Evolutionary conservation across 2,888 invertebrate species (phyloP), one percentile per base, ranked within the genome.

Genomic region (Mesopsocus fuscifrons): DNA sequence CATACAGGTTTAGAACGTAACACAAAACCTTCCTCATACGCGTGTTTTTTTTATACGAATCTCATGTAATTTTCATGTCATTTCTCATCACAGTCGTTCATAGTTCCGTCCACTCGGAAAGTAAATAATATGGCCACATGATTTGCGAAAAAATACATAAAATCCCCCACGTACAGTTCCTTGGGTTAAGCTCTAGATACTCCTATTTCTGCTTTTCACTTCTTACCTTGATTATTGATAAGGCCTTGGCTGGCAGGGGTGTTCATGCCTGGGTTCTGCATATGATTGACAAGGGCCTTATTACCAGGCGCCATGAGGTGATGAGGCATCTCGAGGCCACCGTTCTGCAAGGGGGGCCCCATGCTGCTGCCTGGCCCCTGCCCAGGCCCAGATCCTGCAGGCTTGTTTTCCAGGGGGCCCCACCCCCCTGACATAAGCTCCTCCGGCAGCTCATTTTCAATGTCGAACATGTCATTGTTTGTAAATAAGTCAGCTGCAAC

Each of bases 371-470:
- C 47, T 34, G 50, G 49, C 45, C 51, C 49, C 43, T 81, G 82
- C 20, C 84, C 84, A 6, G 83, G 82, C 21, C 83, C 84, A 55
- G 82, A 83, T 18, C 80, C 82, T 20, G 83, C 79, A 49, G 82
- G 81, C 60, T 81, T 83, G 61, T 52, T 67, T 20, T 51, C 51
- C 22, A 61, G 58, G 44, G 69, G 60, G 47, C 77, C 74, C 82
- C 84, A 84, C 51, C 75, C 71, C 45, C 76, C 73, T 43, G 73
- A 71, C 63, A 87, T 80, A 51, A 91, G 68, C 63, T 89, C 89
- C 65, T 89, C 88, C 35, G 89, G 89, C 54, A 91, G 73, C 63
- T 87, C 82, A 64, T 87, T 85, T 64, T 89, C 89, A 62, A 89
- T 71, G 65, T 84, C 83, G 61, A 82, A 80, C 73, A 84, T 82